phyloP scores from a whole-genome alignment of 1,140 invertebrate species.

The Pachypsylla venusta region DNA sequence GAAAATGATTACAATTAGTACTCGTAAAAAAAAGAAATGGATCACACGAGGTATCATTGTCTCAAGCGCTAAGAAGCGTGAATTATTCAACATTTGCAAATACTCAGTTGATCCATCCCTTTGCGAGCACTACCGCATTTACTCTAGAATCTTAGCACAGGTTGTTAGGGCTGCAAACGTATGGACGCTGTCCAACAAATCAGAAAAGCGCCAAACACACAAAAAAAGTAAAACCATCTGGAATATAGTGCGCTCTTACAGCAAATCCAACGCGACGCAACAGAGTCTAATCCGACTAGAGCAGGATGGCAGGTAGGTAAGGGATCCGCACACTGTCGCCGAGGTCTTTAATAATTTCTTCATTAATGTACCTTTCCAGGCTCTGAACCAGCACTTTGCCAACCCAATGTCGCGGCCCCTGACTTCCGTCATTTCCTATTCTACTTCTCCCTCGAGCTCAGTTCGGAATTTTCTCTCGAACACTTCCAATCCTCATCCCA shows the following conservation, averaged over 20 bases:
- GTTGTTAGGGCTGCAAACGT: not conserved
- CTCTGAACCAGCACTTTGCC: no score
- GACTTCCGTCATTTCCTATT: no score
- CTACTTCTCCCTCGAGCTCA: no score
- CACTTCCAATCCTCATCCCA: no score
- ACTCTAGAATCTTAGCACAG: not conserved
- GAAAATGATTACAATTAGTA: not conserved
- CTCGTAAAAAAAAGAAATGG: not conserved
- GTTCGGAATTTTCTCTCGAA: no score
- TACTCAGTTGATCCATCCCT: not conserved
- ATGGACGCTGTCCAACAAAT: no score
- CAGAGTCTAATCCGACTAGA: not conserved
- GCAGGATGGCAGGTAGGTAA: not conserved
- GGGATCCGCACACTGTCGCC: not conserved
- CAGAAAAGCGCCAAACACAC: not conserved
- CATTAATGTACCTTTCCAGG: not conserved
- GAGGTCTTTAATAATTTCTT: not conserved
- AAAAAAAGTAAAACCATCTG: not conserved
- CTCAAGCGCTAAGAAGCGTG: not conserved
- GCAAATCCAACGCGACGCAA: not conserved
- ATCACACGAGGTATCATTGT: not conserved
- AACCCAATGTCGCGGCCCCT: no score
- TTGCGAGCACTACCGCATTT: not conserved
- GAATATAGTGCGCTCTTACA: not conserved
- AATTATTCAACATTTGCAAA: not conserved